Conservation (phyloP, 1,140 invertebrate species). For the Drosophila watanabei region DNA sequence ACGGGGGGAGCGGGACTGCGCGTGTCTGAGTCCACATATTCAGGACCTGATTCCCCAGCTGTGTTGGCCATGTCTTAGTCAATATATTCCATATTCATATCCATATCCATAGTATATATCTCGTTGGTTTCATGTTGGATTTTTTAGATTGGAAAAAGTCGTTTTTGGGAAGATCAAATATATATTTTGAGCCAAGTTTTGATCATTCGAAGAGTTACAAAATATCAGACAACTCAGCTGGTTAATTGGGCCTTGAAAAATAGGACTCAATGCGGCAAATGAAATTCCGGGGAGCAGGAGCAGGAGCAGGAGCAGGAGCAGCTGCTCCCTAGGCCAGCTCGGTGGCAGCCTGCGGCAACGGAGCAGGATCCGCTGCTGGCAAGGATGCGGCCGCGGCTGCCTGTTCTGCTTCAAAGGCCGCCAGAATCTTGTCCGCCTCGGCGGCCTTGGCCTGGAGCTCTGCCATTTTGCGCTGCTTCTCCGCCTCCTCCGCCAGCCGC, state of each 20-base stretch:
- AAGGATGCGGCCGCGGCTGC: conserved; percentile 6
- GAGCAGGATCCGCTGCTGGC: conserved; percentile 11
- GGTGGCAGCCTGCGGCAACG: conserved; percentile 19
- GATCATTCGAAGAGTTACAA: neutral
- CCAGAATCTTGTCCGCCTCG: conserved; percentile 66
- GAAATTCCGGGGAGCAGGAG: neutral
- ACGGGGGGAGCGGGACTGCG: neutral
- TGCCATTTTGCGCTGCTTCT: conserved; percentile 64
- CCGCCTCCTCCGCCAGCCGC: conserved; percentile 52
- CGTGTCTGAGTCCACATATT: conserved; percentile 1
- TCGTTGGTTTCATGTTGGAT: neutral
- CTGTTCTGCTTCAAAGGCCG: conserved; percentile 38
- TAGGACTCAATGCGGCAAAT: neutral
- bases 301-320: neutral
- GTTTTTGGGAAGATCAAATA: neutral
- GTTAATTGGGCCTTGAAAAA: neutral
- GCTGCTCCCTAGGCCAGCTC: conserved; percentile 45
- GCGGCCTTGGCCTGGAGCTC: conserved; percentile 63
- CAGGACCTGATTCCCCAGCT: conserved; percentile 1
- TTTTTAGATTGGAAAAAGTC: neutral
- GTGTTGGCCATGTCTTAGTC: conserved; percentile 2
- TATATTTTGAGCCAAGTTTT: neutral
- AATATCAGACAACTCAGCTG: conserved; percentile 9
- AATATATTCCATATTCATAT: neutral
- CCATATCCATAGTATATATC: neutral